Base-by-base conservation (phyloP, 2,797 vertebrate genomes). In the Argentina silus region DNA sequence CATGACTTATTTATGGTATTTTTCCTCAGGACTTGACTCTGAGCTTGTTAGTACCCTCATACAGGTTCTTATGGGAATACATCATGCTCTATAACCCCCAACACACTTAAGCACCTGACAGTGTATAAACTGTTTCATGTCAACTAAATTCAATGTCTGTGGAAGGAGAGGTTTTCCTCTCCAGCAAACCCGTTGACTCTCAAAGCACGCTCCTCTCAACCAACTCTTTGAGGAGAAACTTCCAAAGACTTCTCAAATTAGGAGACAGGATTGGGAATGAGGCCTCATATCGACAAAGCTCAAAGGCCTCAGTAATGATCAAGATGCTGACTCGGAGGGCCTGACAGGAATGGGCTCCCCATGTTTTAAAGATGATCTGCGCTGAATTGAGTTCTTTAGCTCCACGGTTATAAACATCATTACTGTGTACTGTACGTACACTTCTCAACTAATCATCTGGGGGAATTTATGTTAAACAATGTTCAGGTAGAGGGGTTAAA, bases 221-320 rank as follows among this genome's bases (percentile, higher is more conserved):
- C 85, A 82, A 83, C 72, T 82, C 84, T 90, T 89, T 84, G 81
- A 90, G 86, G 73, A 83, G 78, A 85, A 83, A 85, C 81, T 85
- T 86, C 76, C 81, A 84, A 88, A 86, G 86, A 84, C 82, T 82
- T 81, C 85, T 85, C 73, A 79, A 84, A 89, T 86, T 78, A 86
- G 79, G 47, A 73, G 67, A 64, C 76, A 57, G 53, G 68, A 82
- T 78, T 66, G 67, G 63, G 74, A 76, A 78, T 87, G 85, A 82
- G 81, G 86, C 87, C 45, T 68, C 78, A 67, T 83, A 87, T 89
- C 81, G 87, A 83, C 69, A 71, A 78, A 87, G 87, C 84, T 85
- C 87, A 23, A 45, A 88, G 78, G 86, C 85, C 84, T 82, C 73
- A 72, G 75, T 90, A 90, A 91, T 90, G 90, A 91, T 91, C 76